Conservation (phyloP, 2,797 vertebrate genomes). For the Lerista edwardsae region DNA sequence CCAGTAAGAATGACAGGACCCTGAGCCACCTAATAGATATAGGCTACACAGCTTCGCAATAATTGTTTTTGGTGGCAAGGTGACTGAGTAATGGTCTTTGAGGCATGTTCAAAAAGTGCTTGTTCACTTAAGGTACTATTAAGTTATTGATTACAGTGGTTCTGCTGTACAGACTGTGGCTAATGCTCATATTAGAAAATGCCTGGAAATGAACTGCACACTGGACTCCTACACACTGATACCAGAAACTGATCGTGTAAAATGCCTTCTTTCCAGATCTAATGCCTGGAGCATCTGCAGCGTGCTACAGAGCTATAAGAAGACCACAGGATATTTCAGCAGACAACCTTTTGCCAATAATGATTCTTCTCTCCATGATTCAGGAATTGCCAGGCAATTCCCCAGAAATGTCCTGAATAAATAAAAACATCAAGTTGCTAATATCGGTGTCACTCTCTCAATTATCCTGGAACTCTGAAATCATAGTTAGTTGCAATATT, state of each 20-base stretch:
- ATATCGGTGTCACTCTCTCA: too few relatives aligned
- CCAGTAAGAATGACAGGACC: background rate
- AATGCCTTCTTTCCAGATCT: background rate
- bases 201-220: background rate
- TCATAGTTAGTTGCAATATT: background rate
- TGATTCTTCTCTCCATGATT: slow-evolving; percentile 10
- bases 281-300: background rate
- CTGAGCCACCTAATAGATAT: background rate
- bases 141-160: slow-evolving; percentile 17
- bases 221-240: too few relatives aligned
- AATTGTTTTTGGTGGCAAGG: background rate
- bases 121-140: slow-evolving; percentile 14
- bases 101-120: background rate
- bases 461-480: slow-evolving; percentile 23
- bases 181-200: slow-evolving; percentile 16
- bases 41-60: slow-evolving; percentile 22
- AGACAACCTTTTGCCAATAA: background rate
- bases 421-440: slow-evolving; percentile 21
- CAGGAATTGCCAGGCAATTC: background rate
- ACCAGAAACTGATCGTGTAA: background rate
- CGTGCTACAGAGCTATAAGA: background rate
- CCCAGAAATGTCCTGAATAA: slow-evolving; percentile 15
- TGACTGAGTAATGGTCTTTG: background rate
- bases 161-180: background rate
- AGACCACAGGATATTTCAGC: background rate